Evolutionary conservation across 2,113 vertebrate species (phyloP).

Genomic region (Butorides virescens): DNA sequence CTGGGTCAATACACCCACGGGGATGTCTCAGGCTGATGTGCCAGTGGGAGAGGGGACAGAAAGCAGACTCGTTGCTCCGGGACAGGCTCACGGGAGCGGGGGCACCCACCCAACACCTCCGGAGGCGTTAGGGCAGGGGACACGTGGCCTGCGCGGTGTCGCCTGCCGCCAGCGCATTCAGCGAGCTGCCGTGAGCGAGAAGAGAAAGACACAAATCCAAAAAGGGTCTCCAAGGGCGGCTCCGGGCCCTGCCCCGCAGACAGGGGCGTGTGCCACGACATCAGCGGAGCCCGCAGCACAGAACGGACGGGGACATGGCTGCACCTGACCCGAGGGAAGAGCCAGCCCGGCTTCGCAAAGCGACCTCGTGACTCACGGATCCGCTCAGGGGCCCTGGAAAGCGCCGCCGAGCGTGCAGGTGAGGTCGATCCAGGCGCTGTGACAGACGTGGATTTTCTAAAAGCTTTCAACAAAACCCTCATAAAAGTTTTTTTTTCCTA

Average conservation of each 20-base stretch:
- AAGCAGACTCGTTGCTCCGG: fast-evolving
- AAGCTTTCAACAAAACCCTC: not conserved
- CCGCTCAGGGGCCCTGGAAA: not conserved
- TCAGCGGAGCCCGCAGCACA: not conserved
- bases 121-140: no score
- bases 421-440: not conserved
- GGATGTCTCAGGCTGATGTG: fast-evolving
- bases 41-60: not conserved
- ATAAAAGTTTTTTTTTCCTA: not conserved
- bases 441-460: fast-evolving
- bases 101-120: not conserved
- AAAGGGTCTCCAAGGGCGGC: not conserved
- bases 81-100: not conserved
- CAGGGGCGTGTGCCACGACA: fast-evolving
- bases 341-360: not conserved
- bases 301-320: not conserved
- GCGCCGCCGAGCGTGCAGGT: fast-evolving
- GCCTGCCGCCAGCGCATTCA: not conserved
- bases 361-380: not conserved
- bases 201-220: not conserved
- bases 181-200: not conserved
- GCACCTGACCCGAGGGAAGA: not conserved
- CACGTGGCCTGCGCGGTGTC: fast-evolving
- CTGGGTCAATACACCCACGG: not conserved
- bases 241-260: fast-evolving